Evolutionary conservation across 1,140 invertebrate genomes (phyloP), one percentile per base, ranked within the genome.

Genomic region (Ceratina japonica): DNA sequence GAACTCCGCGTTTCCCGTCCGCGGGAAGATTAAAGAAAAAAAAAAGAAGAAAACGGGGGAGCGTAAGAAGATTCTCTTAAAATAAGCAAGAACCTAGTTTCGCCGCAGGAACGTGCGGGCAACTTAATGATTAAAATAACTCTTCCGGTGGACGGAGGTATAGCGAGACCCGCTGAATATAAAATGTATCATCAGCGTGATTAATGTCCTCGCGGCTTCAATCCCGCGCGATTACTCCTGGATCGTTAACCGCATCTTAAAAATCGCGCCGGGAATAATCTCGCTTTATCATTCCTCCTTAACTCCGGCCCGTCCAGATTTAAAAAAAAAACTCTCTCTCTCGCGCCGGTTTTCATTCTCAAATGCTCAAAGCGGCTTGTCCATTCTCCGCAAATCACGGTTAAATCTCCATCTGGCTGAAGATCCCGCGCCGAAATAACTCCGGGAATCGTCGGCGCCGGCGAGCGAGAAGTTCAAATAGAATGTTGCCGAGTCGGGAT

Each of bases 121-220:
- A 52, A 22, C 75, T 72, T 51, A 54, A 77, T 44, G 44, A 71
- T 71, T 71, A 52, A 77, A 77, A 62, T 77, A 62, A 77, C 44
- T 58, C 49, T 7, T 10, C 15, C 16, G 16, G 54, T 56, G 3
- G 22, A 2, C 16, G 16, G 54, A n/a, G 3, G 22, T 0, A 15
- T 7, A 15, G 58, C 31, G 58, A 24, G 54, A 54, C 44, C 49
- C 68, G n/a, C 16, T 72, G 68, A 70, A 70, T 71, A 77, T 71
- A 77, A 77, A 77, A 72, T 72, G 58, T 37, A 62, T 59, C 75
- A 77, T 77, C 75, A 49, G 15, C 49, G 75, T 63, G 75, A 77
- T 77, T 77, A 77, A 77, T 77, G 75, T 54, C 49, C 49, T 54
- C 1, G 49, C 68, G 4, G 49, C 16, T 31, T 63, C 44, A 63